A percentile compares a stretch with the other conserved stretches of the same genome.
Conservation (phyloP, 2,113 vertebrate species). For the Aegithalos caudatus region DNA sequence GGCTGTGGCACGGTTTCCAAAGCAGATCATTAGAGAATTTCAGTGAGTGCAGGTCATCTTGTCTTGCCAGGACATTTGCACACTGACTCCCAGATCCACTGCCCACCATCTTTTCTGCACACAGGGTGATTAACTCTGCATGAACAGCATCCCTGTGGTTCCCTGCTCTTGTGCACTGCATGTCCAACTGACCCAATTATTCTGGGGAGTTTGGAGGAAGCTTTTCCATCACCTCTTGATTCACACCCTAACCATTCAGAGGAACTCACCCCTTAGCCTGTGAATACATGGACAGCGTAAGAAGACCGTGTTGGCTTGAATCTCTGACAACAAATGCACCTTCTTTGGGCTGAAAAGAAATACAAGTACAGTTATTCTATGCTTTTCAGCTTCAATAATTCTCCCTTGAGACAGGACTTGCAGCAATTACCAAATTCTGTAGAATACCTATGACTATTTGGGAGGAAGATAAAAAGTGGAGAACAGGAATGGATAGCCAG, state of each 20-base stretch:
- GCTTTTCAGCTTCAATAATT: neutral
- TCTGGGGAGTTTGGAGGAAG: neutral
- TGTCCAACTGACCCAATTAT: neutral
- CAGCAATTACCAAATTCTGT: neutral
- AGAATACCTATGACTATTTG: neutral
- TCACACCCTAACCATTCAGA: neutral
- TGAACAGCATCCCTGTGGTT: neutral
- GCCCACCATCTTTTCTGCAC: neutral
- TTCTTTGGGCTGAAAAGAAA: slow-evolving; percentile 80
- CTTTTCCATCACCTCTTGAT: neutral
- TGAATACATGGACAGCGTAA: slow-evolving; percentile 83
- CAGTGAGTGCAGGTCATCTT: neutral
- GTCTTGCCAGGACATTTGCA: neutral
- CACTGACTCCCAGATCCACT: neutral
- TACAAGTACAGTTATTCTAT: neutral
- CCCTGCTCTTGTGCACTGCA: neutral
- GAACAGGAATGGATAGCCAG: neutral
- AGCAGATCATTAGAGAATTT: neutral
- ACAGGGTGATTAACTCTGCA: neutral
- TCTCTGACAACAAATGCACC: slow-evolving; percentile 87
- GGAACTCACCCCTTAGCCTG: slow-evolving; percentile 74
- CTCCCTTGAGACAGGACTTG: neutral
- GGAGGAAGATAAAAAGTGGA: neutral
- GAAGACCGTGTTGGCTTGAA: slow-evolving; percentile 82
- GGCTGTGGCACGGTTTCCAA: fast-evolving